phyloP scores from a whole-genome alignment of 2,113 vertebrate genomes.

The Cyphotilapia sp. region DNA sequence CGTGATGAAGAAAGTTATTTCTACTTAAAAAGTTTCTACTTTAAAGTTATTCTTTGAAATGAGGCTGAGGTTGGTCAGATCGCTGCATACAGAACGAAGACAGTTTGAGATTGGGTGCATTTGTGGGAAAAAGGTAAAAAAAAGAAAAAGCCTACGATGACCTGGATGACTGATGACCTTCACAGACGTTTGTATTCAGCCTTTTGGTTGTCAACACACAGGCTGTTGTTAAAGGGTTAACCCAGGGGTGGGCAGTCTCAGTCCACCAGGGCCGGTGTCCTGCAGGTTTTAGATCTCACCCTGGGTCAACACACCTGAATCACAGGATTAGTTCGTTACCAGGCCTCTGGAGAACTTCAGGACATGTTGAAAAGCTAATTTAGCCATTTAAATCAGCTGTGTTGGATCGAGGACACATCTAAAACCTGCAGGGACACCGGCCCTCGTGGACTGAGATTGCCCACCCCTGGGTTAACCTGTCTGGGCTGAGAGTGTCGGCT shows the following conservation, averaged over 20 bases:
- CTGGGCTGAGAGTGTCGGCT: background rate
- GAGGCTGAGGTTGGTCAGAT: background rate
- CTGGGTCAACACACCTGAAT: background rate
- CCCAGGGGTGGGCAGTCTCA: fast-evolving
- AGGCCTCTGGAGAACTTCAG: background rate
- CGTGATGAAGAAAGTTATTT: background rate
- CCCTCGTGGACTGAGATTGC: background rate
- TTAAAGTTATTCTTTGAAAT: background rate
- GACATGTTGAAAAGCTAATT: background rate
- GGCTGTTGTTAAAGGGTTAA: background rate
- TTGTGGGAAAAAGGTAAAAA: background rate
- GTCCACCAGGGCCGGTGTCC: fast-evolving
- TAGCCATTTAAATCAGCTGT: background rate
- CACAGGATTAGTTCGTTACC: fast-evolving
- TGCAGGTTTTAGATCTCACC: background rate
- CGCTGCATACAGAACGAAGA: background rate
- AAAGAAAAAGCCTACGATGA: background rate
- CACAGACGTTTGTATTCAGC: background rate
- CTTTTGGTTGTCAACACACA: background rate
- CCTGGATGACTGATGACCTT: background rate
- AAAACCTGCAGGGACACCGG: background rate
- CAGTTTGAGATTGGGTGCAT: background rate
- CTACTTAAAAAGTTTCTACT: background rate
- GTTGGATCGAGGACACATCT: background rate
- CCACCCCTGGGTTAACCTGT: background rate